Percentiles rank a stretch among this genome's conserved stretches.
Evolutionary conservation across 2,797 vertebrate genomes (phyloP).

Genomic region (Hylomyscus alleni): DNA sequence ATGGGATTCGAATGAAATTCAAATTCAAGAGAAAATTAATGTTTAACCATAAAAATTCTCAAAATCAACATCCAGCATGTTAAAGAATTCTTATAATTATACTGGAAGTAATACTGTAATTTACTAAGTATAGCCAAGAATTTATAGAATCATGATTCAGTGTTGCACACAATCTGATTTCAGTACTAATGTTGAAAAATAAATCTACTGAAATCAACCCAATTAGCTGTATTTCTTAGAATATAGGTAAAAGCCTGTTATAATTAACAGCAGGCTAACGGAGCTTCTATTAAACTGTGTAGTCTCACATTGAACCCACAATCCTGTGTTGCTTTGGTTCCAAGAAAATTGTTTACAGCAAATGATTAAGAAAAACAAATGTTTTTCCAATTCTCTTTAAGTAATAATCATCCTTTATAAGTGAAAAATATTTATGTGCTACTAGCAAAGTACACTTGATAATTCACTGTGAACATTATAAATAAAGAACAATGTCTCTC

Average conservation of each 20-base stretch:
- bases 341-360: slow-evolving; percentile 67
- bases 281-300: slow-evolving; percentile 59
- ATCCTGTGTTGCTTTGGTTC: slow-evolving; percentile 55
- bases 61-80: slow-evolving; percentile 68
- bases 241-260: slow-evolving; percentile 72
- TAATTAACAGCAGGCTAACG: slow-evolving; percentile 66
- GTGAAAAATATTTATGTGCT: slow-evolving; percentile 69
- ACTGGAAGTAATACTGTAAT: slow-evolving; percentile 81
- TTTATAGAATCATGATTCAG: slow-evolving; percentile 78
- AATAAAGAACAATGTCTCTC: slow-evolving; percentile 16
- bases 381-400: slow-evolving; percentile 70
- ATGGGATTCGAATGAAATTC: slow-evolving; percentile 57
- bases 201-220: slow-evolving; percentile 72
- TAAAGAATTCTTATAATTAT: slow-evolving; percentile 73
- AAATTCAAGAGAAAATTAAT: slow-evolving; percentile 81
- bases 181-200: slow-evolving; percentile 72
- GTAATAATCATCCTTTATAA: slow-evolving; percentile 56
- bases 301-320: background rate
- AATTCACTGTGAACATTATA: slow-evolving; percentile 71
- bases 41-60: slow-evolving; percentile 79
- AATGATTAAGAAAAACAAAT: slow-evolving; percentile 72
- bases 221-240: slow-evolving; percentile 76
- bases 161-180: slow-evolving; percentile 77
- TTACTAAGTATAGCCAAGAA: slow-evolving; percentile 82
- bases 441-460: slow-evolving; percentile 69